Evolutionary conservation across 2,888 invertebrate species (phyloP).

Genomic region (Gymnoscelis rufifasciata): DNA sequence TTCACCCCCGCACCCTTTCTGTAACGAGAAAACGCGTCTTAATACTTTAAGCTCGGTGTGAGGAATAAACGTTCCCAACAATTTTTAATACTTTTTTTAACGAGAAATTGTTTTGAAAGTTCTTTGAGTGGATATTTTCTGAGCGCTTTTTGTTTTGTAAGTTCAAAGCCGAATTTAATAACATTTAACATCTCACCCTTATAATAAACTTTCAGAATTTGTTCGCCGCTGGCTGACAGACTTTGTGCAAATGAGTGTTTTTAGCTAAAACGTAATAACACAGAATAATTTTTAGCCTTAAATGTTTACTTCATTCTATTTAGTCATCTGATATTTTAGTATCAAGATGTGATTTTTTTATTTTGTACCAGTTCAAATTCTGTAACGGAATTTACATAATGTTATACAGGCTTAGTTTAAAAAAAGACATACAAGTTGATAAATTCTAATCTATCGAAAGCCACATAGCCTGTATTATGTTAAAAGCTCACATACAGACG

Average conservation of each 20-base stretch:
- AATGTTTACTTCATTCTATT: too few relatives aligned
- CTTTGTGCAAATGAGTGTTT: conserved; percentile 1
- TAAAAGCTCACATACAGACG: too few relatives aligned
- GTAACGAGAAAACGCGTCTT: conserved; percentile 73
- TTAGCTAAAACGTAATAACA: not conserved
- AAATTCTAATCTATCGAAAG: too few relatives aligned
- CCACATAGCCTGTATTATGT: too few relatives aligned
- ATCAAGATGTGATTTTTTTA: too few relatives aligned
- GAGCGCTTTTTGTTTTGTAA: conserved; percentile 27
- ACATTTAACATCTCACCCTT: conserved; percentile 25
- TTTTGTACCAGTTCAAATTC: too few relatives aligned
- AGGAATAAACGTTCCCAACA: conserved; percentile 62
- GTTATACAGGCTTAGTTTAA: too few relatives aligned
- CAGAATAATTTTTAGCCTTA: not conserved
- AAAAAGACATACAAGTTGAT: too few relatives aligned
- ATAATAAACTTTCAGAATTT: conserved; percentile 1
- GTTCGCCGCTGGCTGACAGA: not conserved
- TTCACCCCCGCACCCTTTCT: conserved; percentile 34
- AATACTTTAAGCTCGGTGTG: conserved; percentile 64
- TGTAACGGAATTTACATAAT: too few relatives aligned
- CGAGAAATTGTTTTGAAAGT: conserved; percentile 56
- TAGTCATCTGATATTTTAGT: too few relatives aligned
- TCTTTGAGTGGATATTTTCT: conserved; percentile 42
- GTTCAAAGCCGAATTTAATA: conserved; percentile 31
- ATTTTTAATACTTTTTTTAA: conserved; percentile 60